These are phyloP conservation scores for Peromyscus attwateri DNA, from an alignment of 2,797 vertebrate species.

Conservation along the genomic window DNA sequence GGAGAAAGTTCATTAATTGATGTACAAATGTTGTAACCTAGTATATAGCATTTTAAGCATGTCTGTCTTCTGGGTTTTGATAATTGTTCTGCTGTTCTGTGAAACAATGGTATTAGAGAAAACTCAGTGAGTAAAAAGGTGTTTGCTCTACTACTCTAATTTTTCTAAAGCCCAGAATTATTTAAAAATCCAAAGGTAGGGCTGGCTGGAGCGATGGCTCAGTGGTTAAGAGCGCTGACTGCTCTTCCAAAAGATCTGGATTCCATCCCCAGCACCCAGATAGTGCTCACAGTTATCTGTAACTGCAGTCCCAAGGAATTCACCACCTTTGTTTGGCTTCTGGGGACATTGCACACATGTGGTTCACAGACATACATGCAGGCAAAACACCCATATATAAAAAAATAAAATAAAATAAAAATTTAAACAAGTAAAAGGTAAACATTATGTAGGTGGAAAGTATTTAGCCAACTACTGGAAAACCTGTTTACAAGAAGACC, in stretches of 20 bases:
- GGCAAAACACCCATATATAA: not conserved
- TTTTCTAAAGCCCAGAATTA: constrained; percentile 49
- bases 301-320: not conserved
- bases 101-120: not conserved
- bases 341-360: not conserved
- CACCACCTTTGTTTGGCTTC: not conserved
- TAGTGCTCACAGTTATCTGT: not conserved
- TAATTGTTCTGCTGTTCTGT: not conserved
- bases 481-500: not conserved
- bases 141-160: not conserved
- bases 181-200: constrained; percentile 37
- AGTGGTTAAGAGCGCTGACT: not conserved
- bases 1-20: not conserved
- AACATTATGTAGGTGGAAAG: not conserved
- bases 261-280: not conserved
- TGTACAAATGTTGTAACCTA: not conserved
- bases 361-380: not conserved
- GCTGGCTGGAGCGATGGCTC: not conserved
- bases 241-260: not conserved
- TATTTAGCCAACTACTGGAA: not conserved
- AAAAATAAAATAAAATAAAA: not conserved
- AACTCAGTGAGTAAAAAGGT: not conserved
- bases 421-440: not conserved
- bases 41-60: not conserved
- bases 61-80: not conserved